Evolutionary conservation across 2,797 vertebrate species (phyloP).

Genomic region (Gymnoscopelus microlampas): DNA sequence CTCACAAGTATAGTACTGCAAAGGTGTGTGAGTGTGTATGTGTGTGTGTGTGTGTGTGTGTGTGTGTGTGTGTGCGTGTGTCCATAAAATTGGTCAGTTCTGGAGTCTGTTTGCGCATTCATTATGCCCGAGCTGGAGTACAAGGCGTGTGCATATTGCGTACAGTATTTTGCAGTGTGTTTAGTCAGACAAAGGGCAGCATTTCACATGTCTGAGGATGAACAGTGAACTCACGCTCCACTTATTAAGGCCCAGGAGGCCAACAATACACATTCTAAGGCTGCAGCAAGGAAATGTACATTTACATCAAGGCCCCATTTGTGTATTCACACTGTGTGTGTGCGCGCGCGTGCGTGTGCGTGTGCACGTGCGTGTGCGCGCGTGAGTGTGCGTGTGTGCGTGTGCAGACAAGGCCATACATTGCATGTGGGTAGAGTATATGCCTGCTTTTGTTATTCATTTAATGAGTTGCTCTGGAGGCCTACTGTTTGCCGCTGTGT

Average conservation of each 20-base stretch:
- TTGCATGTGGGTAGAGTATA: conserved; percentile 11
- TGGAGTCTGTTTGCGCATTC: no score
- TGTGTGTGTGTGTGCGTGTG: no score
- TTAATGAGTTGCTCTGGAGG: conserved; percentile 15
- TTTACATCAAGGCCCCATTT: not conserved
- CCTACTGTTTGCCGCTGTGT: conserved; percentile 5
- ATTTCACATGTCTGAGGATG: not conserved
- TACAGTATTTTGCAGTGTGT: not conserved
- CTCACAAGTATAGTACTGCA: not conserved
- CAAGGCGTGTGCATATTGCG: conserved; percentile 1
- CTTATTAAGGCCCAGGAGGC: not conserved
- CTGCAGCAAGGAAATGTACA: conserved; percentile 4
- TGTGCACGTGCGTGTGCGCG: not conserved
- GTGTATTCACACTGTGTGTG: not conserved
- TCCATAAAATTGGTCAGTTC: no score
- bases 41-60: not conserved
- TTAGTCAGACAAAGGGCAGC: not conserved
- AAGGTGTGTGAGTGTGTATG: not conserved
- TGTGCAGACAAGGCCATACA: not conserved
- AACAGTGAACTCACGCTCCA: conserved; percentile 1
- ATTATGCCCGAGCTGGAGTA: no score
- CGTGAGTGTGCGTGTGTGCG: conserved; percentile 8
- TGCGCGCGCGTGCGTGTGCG: not conserved
- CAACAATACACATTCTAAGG: not conserved
- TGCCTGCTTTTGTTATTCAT: conserved; percentile 15